Percentiles rank a stretch among this genome's conserved stretches.
These are phyloP conservation scores for Calcarius lapponicus DNA, from an alignment of 2,797 vertebrate species.

Conservation along the genomic window DNA sequence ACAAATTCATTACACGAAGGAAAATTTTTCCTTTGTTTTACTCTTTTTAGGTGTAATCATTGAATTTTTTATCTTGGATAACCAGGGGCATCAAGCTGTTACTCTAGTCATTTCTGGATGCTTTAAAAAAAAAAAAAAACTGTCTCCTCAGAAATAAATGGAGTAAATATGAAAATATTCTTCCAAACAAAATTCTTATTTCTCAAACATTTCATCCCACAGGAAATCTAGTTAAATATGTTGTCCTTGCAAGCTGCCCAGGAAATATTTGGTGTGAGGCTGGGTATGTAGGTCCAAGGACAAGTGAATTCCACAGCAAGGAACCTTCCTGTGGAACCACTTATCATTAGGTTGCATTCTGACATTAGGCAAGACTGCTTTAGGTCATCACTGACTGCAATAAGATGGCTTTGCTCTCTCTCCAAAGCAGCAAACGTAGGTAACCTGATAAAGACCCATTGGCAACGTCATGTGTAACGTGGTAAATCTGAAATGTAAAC, in stretches of 20 bases:
- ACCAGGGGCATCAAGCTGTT: neutral
- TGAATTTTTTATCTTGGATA: neutral
- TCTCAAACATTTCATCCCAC: neutral
- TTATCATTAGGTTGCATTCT: neutral
- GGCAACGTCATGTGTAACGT: accelerated
- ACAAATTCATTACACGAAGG: neutral
- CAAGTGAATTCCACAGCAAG: neutral
- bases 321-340: neutral
- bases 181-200: neutral
- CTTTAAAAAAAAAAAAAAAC: neutral
- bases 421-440: neutral
- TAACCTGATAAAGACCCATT: neutral
- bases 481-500: constrained; percentile 25
- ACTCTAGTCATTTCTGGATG: neutral
- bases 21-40: constrained; percentile 39
- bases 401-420: neutral
- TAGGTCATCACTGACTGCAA: neutral
- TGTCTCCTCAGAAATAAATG: neutral
- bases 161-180: neutral
- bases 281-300: neutral
- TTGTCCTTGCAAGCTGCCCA: neutral
- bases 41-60: constrained; percentile 6
- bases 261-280: neutral
- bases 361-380: neutral
- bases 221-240: neutral